Evolutionary conservation across 2,888 invertebrate species (phyloP).

Genomic region (Rhaphigaster nebulosa): DNA sequence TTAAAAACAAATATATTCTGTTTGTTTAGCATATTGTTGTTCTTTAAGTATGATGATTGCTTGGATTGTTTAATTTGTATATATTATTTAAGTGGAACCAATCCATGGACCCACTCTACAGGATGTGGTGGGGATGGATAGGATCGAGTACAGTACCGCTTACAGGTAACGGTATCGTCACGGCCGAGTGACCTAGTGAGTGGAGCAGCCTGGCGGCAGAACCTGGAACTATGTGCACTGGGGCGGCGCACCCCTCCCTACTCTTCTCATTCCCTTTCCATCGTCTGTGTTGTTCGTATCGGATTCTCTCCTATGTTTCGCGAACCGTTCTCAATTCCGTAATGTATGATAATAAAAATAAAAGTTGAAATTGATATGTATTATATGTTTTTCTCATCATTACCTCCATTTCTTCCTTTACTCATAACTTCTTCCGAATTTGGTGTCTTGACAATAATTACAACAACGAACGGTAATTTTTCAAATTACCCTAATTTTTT

Average conservation of each 20-base stretch:
- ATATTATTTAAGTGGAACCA: neutral
- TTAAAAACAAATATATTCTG: no score
- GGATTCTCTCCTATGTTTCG: neutral
- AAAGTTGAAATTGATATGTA: neutral
- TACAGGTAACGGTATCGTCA: slow-evolving; percentile 41
- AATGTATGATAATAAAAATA: neutral
- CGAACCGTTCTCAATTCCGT: neutral
- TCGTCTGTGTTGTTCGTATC: neutral
- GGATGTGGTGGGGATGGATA: neutral
- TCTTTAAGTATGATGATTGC: no score
- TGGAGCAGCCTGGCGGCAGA: slow-evolving; percentile 52
- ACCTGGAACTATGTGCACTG: neutral
- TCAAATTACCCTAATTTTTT: neutral
- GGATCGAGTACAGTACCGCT: slow-evolving; percentile 3
- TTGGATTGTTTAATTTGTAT: neutral
- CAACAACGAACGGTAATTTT: neutral
- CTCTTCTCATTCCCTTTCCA: slow-evolving; percentile 33
- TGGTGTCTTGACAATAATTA: neutral
- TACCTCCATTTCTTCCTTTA: neutral
- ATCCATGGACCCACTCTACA: neutral
- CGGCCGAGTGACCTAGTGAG: slow-evolving; percentile 52
- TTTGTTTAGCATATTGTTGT: no score
- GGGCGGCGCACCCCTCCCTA: slow-evolving; percentile 2
- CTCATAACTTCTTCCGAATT: neutral
- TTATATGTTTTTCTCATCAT: neutral